These are phyloP conservation scores for Micrastur ruficollis DNA, from an alignment of 2,797 vertebrate species.

Conservation along the genomic window DNA sequence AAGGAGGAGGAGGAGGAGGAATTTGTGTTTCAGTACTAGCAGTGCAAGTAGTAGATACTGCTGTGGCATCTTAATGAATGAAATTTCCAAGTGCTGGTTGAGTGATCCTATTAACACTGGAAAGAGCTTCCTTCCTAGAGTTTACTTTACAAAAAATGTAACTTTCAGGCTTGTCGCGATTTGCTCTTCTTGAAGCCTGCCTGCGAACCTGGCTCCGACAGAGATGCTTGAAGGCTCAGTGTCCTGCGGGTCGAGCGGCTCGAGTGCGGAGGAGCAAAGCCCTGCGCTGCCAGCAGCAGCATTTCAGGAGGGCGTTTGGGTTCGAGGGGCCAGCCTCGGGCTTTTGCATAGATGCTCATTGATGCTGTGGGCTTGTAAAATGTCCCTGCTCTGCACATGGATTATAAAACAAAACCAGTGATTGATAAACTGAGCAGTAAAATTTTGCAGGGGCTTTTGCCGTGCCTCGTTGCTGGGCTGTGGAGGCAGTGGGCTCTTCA, in stretches of 20 bases:
- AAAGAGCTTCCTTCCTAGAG: slow-evolving; percentile 45
- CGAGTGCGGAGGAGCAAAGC: background rate
- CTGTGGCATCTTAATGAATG: background rate
- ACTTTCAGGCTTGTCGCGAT: background rate
- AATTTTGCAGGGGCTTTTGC: background rate
- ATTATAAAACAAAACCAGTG: fast-evolving
- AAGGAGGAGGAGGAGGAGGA: background rate
- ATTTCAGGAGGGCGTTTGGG: background rate
- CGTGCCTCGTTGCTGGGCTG: background rate
- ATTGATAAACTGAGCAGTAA: background rate
- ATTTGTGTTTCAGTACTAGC: background rate
- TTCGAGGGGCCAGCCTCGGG: background rate
- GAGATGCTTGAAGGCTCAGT: background rate
- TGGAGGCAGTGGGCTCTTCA: background rate
- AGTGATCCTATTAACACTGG: background rate
- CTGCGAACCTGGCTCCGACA: background rate
- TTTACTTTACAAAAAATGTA: background rate
- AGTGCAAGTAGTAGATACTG: background rate
- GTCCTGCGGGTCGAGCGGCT: fast-evolving
- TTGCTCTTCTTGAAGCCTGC: background rate
- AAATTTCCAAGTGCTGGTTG: background rate
- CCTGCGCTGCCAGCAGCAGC: background rate
- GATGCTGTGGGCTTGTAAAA: background rate
- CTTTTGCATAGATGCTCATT: background rate
- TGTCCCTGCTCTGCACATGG: fast-evolving